Evolutionary conservation across 2,113 vertebrate genomes (phyloP), one percentile per base, ranked within the genome.

Genomic region (Podarcis raffonei): DNA sequence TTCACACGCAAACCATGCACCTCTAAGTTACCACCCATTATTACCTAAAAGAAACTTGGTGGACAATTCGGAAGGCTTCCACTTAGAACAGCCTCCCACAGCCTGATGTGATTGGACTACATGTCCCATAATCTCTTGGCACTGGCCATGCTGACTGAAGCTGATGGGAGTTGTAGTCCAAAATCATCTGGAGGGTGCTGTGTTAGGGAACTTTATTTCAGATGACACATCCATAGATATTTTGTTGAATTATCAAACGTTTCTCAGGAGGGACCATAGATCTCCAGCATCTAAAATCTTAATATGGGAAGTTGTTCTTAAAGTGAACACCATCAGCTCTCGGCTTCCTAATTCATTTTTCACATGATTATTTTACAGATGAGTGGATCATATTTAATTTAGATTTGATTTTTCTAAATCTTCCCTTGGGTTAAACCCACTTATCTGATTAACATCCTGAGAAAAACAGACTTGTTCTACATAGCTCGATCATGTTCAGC

Each of bases 261-360:
- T 76, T 62, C 57, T 65, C 71, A 59, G 12, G 68, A 53, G 48
- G 4, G n/a, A 1, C 20, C 42, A 78, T 5, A 32, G 25, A n/a
- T 74, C n/a, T 75, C 32, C 25, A 11, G 37, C 12, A 32, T 62
- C 72, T 75, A 35, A 74, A 85, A n/a, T 18, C 32, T 35, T 62
- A 85, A 35, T 76, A 16, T 37, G 27, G 57, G 27, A 27, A 85
- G 12, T 59, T 76, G 22, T 62, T 57, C 23, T 85, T 62, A 76
- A 85, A 85, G 71, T 39, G 71, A 59, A 39, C 15, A 48, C 71
- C 57, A 37, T 37, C 59, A n/a, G 13, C 53, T 62, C 22, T 74
- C 82, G 23, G n/a, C 32, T 89, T 89, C 65, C 15, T 91, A 18
- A 89, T 57, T 71, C 3, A n/a, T 25, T 48, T 9, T 89, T 85